Conservation (phyloP, 2,797 vertebrate species). For the Spheniscus humboldti region DNA sequence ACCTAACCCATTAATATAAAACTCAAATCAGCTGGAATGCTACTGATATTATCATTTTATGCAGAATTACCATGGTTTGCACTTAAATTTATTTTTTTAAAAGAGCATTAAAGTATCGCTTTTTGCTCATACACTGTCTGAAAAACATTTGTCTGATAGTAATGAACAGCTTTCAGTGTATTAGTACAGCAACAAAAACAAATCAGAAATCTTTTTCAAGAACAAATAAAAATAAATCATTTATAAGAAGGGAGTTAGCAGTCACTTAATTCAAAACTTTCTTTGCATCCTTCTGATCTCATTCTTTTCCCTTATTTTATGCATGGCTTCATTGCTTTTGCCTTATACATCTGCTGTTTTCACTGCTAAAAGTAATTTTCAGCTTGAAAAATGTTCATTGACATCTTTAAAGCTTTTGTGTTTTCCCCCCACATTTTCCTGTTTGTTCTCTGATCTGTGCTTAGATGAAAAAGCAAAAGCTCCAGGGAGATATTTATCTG, state of each 20-base stretch:
- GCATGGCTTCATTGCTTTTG: background rate
- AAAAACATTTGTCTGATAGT: background rate
- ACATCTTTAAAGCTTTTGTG: slow-evolving; percentile 8
- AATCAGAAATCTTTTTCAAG: background rate
- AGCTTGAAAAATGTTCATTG: slow-evolving; percentile 35
- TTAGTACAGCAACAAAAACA: background rate
- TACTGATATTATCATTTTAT: background rate
- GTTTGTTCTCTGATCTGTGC: slow-evolving; percentile 8
- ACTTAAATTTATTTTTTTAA: background rate
- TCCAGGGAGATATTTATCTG: slow-evolving; percentile 46
- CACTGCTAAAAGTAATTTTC: slow-evolving; percentile 15
- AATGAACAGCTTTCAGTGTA: background rate
- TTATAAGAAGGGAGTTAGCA: background rate
- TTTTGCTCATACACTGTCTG: background rate
- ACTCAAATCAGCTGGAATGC: background rate
- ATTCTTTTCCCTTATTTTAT: slow-evolving; percentile 5
- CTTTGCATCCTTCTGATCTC: background rate
- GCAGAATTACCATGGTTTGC: background rate
- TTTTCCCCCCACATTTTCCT: background rate
- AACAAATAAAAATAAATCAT: background rate
- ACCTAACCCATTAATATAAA: background rate
- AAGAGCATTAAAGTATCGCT: background rate
- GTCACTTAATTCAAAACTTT: background rate
- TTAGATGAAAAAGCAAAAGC: slow-evolving; percentile 43
- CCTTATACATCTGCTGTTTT: background rate